Percentiles rank a stretch among this genome's conserved stretches.
Evolutionary conservation across 2,797 vertebrate genomes (phyloP).

Genomic region (Pangasius sanitwongsei): DNA sequence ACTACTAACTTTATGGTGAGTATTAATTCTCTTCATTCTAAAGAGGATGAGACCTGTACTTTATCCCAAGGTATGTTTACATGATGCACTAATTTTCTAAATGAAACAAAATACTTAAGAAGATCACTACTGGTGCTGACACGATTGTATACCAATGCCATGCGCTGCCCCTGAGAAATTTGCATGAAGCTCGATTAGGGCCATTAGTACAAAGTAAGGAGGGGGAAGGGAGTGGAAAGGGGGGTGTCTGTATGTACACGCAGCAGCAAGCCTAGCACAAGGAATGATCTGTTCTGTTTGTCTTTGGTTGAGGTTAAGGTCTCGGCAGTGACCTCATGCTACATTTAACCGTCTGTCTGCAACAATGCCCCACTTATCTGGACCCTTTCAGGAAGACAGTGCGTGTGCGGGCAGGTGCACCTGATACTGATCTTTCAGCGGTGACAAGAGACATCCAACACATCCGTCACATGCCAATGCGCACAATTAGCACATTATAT

Average conservation of each 20-base stretch:
- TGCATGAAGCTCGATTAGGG: constrained; percentile 54
- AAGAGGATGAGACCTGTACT: background rate
- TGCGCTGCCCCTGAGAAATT: constrained; percentile 43
- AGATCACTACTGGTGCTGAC: background rate
- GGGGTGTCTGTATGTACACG: constrained; percentile 22
- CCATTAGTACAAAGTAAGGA: constrained; percentile 50
- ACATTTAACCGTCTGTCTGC: constrained; percentile 49
- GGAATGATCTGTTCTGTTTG: constrained; percentile 46
- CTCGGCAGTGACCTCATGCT: constrained; percentile 42
- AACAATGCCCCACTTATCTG: constrained; percentile 62
- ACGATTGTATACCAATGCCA: constrained; percentile 40
- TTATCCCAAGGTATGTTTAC: background rate
- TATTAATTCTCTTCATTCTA: background rate
- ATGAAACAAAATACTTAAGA: constrained; percentile 18
- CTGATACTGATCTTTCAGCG: constrained; percentile 55
- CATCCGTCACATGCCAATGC: constrained; percentile 6
- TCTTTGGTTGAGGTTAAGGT: constrained; percentile 47
- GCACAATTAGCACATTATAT: constrained; percentile 1
- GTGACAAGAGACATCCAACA: constrained; percentile 41
- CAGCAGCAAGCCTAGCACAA: constrained; percentile 40
- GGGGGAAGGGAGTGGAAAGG: constrained; percentile 31
- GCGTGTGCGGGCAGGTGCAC: constrained; percentile 54
- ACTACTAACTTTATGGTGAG: no score
- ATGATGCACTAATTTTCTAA: background rate
- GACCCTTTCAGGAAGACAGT: constrained; percentile 50